Conservation (phyloP, 2,888 invertebrate species). For the Diarsia rubi region DNA sequence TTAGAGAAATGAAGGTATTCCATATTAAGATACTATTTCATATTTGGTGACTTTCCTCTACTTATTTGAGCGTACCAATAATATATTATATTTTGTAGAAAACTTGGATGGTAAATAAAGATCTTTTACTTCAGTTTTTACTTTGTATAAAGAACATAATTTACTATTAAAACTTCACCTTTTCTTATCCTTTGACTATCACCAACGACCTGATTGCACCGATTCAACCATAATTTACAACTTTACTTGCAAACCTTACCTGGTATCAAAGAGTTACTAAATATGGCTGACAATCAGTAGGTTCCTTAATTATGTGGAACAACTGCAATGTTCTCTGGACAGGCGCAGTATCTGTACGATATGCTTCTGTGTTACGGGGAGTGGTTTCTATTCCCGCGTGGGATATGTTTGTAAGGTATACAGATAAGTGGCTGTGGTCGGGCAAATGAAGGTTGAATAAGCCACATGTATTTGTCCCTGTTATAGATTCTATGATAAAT, state of each 20-base stretch:
- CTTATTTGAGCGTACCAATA: too few relatives aligned
- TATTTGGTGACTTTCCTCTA: too few relatives aligned
- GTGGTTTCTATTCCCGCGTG: not conserved
- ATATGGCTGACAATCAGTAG: not conserved
- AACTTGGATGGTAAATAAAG: not conserved
- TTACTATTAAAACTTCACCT: not conserved
- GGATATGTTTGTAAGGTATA: not conserved
- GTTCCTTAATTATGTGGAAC: not conserved
- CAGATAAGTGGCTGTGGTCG: not conserved
- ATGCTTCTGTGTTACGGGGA: slow-evolving; percentile 10
- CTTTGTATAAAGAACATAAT: not conserved
- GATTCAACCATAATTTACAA: slow-evolving; percentile 5
- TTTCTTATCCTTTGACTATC: not conserved
- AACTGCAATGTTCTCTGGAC: too few relatives aligned
- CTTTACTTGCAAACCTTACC: not conserved
- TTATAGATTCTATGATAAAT: not conserved
- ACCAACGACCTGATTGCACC: not conserved
- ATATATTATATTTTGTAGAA: not conserved
- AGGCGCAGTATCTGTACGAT: slow-evolving; percentile 26
- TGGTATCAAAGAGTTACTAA: not conserved
- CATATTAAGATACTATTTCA: too few relatives aligned
- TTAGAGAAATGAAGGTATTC: too few relatives aligned
- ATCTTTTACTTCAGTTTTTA: not conserved
- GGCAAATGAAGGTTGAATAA: not conserved
- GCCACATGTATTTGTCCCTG: not conserved